Base-by-base conservation (phyloP, 2,797 vertebrate species). In the Tarsius wallacei region DNA sequence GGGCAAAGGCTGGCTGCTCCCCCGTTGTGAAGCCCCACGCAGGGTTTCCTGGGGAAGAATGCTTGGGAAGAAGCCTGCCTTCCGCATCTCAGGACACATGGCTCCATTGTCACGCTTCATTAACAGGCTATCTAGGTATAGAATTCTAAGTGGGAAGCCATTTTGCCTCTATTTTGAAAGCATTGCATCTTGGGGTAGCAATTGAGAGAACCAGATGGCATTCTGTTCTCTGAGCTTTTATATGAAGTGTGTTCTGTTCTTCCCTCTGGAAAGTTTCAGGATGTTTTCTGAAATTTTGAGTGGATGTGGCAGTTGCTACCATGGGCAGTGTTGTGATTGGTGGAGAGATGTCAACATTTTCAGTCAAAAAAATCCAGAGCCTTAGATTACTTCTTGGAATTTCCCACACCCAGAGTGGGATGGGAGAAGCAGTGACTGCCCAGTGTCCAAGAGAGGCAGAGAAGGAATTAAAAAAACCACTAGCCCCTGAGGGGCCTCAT, bases 181-280 rank as follows among this genome's bases (percentile, higher is more conserved):
- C 42, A 57, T 70, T 77, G 47, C 59, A 55, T 90, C 70, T 42
- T 77, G 53, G 28, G 42, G 33, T 74, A 80, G 77, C 78, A 80
- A 61, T 9, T 84, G 61, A 91, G 85, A 84, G 42, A 78, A 5
- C 83, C 15, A 31, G 71, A 87, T 88, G 55, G 53, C 31, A 47
- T 93, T 77, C 63, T 87, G 31, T 91, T 95, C 71, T 66, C 63
- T 13, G 49, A 81, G 64, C 82, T 88, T 95, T 57, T 66, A 33
- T 47, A 63, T 26, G 51, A 88, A 31, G 11, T 2, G 9, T 57
- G 31, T 33, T 96, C 71, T 68, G 22, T 55, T 89, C 89, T 81
- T n/a, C 28, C 33, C 51, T 85, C 73, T 81, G 64, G 66, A 53
- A 94, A 70, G 19, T 83, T 88, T 92, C 24, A 33, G 63, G 77